Evolutionary conservation across 2,888 invertebrate genomes (phyloP), one percentile per base, ranked within the genome.

Genomic region (Cosmorhoe ocellata): DNA sequence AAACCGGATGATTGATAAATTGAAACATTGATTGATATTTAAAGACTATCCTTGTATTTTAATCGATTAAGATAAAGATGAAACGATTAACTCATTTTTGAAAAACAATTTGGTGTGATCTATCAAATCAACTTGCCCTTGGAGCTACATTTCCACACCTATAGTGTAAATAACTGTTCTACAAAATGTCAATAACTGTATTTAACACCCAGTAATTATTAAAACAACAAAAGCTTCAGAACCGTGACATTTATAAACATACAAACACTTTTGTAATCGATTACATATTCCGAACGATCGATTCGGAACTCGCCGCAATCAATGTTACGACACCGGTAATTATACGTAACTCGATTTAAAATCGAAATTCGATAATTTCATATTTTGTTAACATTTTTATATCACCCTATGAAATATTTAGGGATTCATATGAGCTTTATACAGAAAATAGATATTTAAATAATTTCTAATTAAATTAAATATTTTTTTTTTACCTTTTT

Each of bases 161-260:
- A 10, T 14, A 13, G 39, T 41, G 47, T 51, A 32, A 45, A 46
- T 50, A 49, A 38, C 28, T 50, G 49, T 46, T 34, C 32, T 56
- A 61, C 57, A 60, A 50, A 48, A 48, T 37, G 41, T 40, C 42
- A 42, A 38, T 56, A 60, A 54, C 49, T 33, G 49, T 40, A 41
- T 56, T 55, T 56, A 50, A 58, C 48, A 45, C 52, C 40, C 61
- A 44, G 49, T 72, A 75, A 76, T 74, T 72, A 74, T 68, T 64
- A 61, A 65, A 64, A 69, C 66, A 71, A 71, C 70, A 65, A 67
- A 76, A 74, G 69, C 71, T 65, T 72, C n/a, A 67, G 67, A 69
- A 76, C 75, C 81, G 69, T 80, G 79, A 76, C 79, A 81, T 82
- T 80, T 80, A 74, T 76, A 79, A 79, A 77, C 71, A 72, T 71